Evolutionary conservation across 2,888 invertebrate species (phyloP).

Genomic region (Papilio demoleus): DNA sequence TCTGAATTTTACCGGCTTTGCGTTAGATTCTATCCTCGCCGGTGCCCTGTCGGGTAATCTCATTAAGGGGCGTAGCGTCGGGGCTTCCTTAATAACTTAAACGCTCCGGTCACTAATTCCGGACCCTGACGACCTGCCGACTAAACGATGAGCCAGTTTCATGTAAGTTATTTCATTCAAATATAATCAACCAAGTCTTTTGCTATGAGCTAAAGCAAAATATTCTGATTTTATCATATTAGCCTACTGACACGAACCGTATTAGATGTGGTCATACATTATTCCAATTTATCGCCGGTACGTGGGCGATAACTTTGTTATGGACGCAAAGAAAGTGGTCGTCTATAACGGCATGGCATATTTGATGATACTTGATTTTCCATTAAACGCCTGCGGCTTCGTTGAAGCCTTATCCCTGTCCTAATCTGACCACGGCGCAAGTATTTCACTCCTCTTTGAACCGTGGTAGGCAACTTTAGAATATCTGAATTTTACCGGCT

Average conservation of each 20-base stretch:
- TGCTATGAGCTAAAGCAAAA: background rate
- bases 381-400: constrained; percentile 36
- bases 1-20: constrained; percentile 37
- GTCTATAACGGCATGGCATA: constrained; percentile 12
- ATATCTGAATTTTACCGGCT: constrained; percentile 34
- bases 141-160: too few species aligned
- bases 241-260: background rate
- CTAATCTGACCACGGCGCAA: constrained; percentile 25
- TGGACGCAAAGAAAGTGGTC: constrained; percentile 11
- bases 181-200: too few species aligned
- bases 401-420: constrained; percentile 30
- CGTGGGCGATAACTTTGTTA: constrained; percentile 13
- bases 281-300: constrained; percentile 3
- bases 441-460: constrained; percentile 29
- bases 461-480: constrained; percentile 9
- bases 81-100: constrained; percentile 77
- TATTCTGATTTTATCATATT: constrained; percentile 7
- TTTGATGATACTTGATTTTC: constrained; percentile 24
- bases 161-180: too few species aligned
- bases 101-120: constrained; percentile 62
- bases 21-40: constrained; percentile 43
- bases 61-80: constrained; percentile 67
- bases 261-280: background rate
- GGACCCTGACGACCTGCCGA: constrained; percentile 48
- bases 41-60: constrained; percentile 66